Conservation (phyloP, 1,140 invertebrate genomes). For the Megathymus violae region DNA sequence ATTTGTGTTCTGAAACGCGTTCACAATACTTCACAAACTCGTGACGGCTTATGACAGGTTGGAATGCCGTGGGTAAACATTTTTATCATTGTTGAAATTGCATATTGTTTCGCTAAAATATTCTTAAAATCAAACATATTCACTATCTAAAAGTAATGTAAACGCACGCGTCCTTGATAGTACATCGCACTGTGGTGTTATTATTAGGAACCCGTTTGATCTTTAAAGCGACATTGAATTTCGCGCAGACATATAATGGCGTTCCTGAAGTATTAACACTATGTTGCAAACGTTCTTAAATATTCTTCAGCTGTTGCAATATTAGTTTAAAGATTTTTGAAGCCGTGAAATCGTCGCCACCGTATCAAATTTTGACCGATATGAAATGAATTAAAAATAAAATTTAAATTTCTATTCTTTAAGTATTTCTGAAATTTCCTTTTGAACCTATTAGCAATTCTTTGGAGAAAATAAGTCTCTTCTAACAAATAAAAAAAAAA, state of each 20-base stretch:
- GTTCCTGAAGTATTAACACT: no score
- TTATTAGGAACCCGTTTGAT: slow-evolving; percentile 18
- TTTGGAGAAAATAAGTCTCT: no score
- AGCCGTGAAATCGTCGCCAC: no score
- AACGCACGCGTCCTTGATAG: slow-evolving; percentile 40
- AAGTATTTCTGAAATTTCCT: no score
- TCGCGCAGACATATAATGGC: slow-evolving; percentile 10
- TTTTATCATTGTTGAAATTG: slow-evolving; percentile 63
- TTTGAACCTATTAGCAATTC: no score
- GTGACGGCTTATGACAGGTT: slow-evolving; percentile 43
- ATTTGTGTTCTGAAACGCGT: slow-evolving; percentile 28
- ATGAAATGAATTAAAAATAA: no score
- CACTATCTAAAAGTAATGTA: slow-evolving; percentile 41
- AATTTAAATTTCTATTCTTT: no score
- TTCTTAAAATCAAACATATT: slow-evolving; percentile 52
- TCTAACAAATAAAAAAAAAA: no score
- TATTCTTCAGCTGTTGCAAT: no score
- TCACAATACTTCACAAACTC: slow-evolving; percentile 34
- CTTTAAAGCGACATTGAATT: slow-evolving; percentile 18
- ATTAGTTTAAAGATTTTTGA: no score
- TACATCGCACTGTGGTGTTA: slow-evolving; percentile 17
- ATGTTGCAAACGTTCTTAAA: neutral
- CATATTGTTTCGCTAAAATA: slow-evolving; percentile 58
- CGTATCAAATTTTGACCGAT: no score
- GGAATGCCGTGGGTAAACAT: slow-evolving; percentile 58